These are phyloP conservation scores for Vandiemenella viatica DNA, from an alignment of 2,888 invertebrate species.

Conservation along the genomic window DNA sequence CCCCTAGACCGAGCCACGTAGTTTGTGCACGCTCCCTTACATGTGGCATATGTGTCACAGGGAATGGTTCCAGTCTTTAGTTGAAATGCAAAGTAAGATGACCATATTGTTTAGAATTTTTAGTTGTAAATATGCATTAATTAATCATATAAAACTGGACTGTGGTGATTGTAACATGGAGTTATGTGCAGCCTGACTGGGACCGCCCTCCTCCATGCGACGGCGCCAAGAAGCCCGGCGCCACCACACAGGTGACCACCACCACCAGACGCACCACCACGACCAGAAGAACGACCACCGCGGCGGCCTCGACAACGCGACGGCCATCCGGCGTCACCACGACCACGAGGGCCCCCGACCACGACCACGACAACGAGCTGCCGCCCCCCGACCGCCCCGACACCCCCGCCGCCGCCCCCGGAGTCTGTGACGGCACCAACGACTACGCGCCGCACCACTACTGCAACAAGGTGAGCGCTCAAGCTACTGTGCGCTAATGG, in stretches of 20 bases:
- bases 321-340: background rate
- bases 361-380: conserved; percentile 5
- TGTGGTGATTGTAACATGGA: too few species aligned
- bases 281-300: conserved; percentile 9
- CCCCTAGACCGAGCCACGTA: too few species aligned
- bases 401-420: background rate
- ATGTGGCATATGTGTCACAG: too few species aligned
- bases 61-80: too few species aligned
- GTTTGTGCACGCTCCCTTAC: too few species aligned
- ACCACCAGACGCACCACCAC: conserved; percentile 7
- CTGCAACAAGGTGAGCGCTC: background rate
- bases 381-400: background rate
- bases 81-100: too few species aligned
- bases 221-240: conserved; percentile 20
- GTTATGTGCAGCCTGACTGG: conserved; percentile 33
- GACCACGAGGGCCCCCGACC: conserved; percentile 3
- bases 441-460: background rate
- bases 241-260: conserved; percentile 18
- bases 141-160: too few species aligned
- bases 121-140: too few species aligned
- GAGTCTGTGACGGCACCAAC: background rate
- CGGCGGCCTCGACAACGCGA: conserved; percentile 1
- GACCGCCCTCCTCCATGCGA: conserved; percentile 46
- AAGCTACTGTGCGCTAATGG: too few species aligned
- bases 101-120: too few species aligned